Evolutionary conservation across 2,888 invertebrate species (phyloP), one percentile per base, ranked within the genome.

Genomic region (Drosophila aldrichi): DNA sequence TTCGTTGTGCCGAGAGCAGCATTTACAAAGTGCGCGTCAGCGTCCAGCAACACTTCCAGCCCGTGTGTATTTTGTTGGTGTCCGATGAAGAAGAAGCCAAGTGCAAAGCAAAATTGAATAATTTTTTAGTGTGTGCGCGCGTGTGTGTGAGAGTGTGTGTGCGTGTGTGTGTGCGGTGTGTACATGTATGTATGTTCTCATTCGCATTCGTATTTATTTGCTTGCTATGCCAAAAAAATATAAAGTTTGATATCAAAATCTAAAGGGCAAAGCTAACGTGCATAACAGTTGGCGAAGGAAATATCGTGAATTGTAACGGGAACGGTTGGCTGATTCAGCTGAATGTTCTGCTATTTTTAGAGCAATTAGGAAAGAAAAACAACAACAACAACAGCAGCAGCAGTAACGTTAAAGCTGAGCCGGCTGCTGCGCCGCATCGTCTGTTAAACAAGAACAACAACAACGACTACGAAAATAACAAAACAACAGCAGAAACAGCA

Each of bases 71-170:
- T 78, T 83, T 81, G 69, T 69, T 68, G 79, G 58, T 74, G 70
- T 65, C 54, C 44, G 52, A 64, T 67, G 65, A 73, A 76, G 63
- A 73, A 76, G 76, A 77, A 77, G 76, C 79, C 66, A 79, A 81
- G 73, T 64, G 76, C 72, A 87, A 87, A 87, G 67, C 79, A 76
- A 83, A 87, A 83, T 87, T 79, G 81, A 83, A 87, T 82, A 82
- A 87, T 82, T 80, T 80, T 80, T 69, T 65, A 68, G 65, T 79
- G 74, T 66, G 61, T 58, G 54, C 54, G 40, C 40, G 70, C 46
- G 67, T 66, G 59, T 65, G 46, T 43, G 70, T 66, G 59, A 57
- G 73, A 48, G 64, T 46, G 40, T 46, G 74, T 32, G 51, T 8
- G 52, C 29, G 74, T 64, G 74, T 55, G 46, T 38, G 51, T 55